Conservation (phyloP, 2,113 vertebrate genomes). For the Vidua macroura region DNA sequence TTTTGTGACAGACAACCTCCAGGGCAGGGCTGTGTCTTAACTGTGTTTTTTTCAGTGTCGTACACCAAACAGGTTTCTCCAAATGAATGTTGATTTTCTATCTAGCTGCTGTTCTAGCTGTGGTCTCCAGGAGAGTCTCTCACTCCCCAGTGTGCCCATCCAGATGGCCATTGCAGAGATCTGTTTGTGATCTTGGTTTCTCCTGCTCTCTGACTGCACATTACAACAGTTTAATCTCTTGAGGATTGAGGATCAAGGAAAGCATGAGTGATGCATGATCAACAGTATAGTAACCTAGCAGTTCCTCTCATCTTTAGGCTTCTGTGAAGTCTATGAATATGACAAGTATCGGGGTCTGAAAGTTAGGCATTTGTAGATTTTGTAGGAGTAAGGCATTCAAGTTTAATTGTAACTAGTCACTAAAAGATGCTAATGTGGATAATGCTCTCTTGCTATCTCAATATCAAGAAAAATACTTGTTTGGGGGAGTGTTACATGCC, state of each 20-base stretch:
- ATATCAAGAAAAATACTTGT: background rate
- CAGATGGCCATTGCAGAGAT: background rate
- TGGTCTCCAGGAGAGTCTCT: background rate
- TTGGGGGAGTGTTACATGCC: background rate
- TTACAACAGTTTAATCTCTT: background rate
- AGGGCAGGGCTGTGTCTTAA: background rate
- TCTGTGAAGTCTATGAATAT: background rate
- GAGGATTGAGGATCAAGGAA: background rate
- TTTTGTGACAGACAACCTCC: background rate
- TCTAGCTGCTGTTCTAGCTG: background rate
- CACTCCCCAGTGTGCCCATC: background rate
- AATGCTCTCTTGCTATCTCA: background rate
- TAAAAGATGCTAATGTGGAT: background rate
- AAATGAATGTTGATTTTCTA: background rate
- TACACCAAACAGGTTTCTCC: background rate
- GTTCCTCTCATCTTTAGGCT: background rate
- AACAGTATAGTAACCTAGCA: background rate
- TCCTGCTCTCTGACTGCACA: background rate
- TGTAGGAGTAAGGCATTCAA: background rate
- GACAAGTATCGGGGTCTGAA: background rate
- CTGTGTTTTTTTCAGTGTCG: background rate
- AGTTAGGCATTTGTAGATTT: background rate
- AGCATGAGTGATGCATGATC: background rate
- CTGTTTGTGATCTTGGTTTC: background rate
- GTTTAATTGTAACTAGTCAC: background rate